Base-by-base conservation (phyloP, 1,140 invertebrate genomes). In the Drosophila insularis region DNA sequence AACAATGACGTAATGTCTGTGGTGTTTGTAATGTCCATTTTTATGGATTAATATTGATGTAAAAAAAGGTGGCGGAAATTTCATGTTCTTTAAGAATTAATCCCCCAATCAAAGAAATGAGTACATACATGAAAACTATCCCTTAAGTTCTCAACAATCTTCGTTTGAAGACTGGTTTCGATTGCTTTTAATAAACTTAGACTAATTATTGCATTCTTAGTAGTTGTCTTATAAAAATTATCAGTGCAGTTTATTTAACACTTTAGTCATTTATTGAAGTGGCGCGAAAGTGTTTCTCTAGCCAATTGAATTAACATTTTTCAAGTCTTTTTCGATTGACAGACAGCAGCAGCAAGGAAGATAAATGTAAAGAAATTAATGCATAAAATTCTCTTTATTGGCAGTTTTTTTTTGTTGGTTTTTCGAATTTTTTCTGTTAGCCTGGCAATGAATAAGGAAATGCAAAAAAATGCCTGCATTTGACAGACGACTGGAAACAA, bases 311-410 rank as follows among this genome's bases (percentile, higher is more conserved):
- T 78, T 86, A 85, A 69, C 62, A 82, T 78, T 68, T 68, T 55
- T 54, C 40, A 65, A 69, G 55, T 53, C 58, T 37, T 46, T 61
- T 53, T 43, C 69, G 64, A 63, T 74, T 66, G 53, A 50, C 43
- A 50, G 43, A 68, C 43, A 46, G 35, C 27, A 27, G 27, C 4
- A 53, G 39, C 31, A 35, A 54, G 7, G 27, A 50, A 70, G 68
- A 75, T 60, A 74, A 86, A 64, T 68, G 61, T 43, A 55, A 66
- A 68, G 67, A 70, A 86, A 69, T 75, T 66, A 81, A 69, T 82
- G 79, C 79, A 73, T 79, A 74, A 79, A 86, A 76, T 87, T 71
- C 79, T 68, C 78, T 80, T 87, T 50, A 89, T 82, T 82, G 72
- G 79, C 84, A 82, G 68, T 87, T 87, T 80, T 74, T 64, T 74